Evolutionary conservation across 1,140 invertebrate genomes (phyloP), one percentile per base, ranked within the genome.

Genomic region (Zophobas atratus): DNA sequence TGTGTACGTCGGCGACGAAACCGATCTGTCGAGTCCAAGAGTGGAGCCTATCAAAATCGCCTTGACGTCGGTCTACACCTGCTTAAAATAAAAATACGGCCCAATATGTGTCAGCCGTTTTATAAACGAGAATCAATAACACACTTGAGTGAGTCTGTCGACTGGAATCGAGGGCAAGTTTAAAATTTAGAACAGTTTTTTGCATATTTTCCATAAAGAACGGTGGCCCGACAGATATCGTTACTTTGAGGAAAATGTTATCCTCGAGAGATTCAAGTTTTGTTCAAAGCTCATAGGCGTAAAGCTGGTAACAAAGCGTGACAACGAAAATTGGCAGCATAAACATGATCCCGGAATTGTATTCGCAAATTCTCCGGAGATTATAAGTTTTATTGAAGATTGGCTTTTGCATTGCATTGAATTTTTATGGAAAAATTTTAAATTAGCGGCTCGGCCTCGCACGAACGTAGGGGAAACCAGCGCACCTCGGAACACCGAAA

Each of bases 171-270:
- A 67, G 60, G 41, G 60, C 60, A 67, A 67, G 60, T 67, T 67
- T 67, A 67, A 67, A 67, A 67, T 67, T 67, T 67, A 38, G 35
- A 41, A 41, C 36, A 48, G 60, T 67, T 67, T 67, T 67, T 67
- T 67, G 38, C 60, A 67, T 67, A 67, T 67, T 67, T 67, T 67
- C 60, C 60, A 67, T 67, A 67, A 67, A 67, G 60, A 67, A 67
- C 38, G 39, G 39, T 32, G 60, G 57, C 60, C 39, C 60, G 60
- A 67, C 60, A 67, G 60, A 67, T 67, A 67, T 67, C 60, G 60
- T 67, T 67, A 67, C 60, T 67, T 67, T 67, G 60, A 67, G 60
- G 60, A 67, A 67, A 67, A 67, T 67, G 60, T 67, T 67, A 67
- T 67, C 60, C 60, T 67, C 60, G 38, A 67, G 60, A 67, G 60